Evolutionary conservation across 2,797 vertebrate species (phyloP).

Genomic region (Siniperca scherzeri): DNA sequence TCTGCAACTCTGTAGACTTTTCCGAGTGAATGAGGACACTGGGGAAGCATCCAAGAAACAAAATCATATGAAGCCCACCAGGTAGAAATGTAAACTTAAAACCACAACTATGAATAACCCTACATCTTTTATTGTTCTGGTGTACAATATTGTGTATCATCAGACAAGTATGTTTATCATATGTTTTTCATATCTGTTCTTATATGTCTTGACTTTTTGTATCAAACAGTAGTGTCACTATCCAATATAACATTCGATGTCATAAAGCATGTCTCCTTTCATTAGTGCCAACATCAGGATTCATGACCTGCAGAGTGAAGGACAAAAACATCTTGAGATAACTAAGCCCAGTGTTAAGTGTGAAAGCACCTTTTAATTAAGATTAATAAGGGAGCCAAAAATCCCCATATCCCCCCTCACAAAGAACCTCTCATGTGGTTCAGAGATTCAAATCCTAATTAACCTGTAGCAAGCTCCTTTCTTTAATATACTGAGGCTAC

Average conservation of each 20-base stretch:
- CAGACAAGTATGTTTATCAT: neutral
- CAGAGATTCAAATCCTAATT: too few species aligned
- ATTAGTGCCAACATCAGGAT: neutral
- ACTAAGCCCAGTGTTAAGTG: neutral
- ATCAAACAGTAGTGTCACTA: neutral
- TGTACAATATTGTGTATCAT: neutral
- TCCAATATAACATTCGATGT: too few species aligned
- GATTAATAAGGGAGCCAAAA: too few species aligned
- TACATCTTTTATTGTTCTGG: neutral
- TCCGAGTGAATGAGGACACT: neutral
- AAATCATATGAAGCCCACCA: too few species aligned
- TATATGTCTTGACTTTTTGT: neutral
- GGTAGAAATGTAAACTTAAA: neutral
- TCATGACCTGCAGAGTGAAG: neutral
- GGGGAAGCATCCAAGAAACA: neutral
- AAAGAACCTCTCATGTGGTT: too few species aligned
- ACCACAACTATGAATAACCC: neutral
- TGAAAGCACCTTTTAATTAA: neutral
- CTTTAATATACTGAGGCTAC: too few species aligned
- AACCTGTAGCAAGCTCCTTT: too few species aligned
- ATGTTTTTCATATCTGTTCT: neutral
- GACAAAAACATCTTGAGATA: neutral
- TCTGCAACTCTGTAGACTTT: slow-evolving; percentile 13
- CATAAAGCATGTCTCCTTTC: neutral
- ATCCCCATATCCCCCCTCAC: too few species aligned